Conservation (phyloP, 1,140 invertebrate genomes). For the Plodia interpunctella region DNA sequence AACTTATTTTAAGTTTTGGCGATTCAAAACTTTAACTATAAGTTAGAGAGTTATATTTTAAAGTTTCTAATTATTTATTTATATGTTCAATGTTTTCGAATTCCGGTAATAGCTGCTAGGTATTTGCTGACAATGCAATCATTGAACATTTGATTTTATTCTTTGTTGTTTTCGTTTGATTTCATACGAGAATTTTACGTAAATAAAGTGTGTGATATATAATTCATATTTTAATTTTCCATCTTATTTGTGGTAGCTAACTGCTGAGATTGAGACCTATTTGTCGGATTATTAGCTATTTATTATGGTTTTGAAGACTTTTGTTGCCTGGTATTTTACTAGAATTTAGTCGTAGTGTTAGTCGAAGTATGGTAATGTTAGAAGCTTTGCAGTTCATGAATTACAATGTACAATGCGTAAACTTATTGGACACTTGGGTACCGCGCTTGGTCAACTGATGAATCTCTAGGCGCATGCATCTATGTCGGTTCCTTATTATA, state of each 20-base stretch:
- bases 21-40: constrained; percentile 76
- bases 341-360: constrained; percentile 58
- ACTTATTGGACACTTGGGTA: constrained; percentile 4
- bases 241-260: constrained; percentile 66
- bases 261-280: constrained; percentile 49
- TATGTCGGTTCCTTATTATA: constrained; percentile 12
- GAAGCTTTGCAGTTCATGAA: constrained; percentile 60
- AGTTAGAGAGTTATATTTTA: constrained; percentile 73
- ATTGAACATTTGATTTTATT: constrained; percentile 39
- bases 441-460: constrained; percentile 8
- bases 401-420: constrained; percentile 24
- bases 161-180: constrained; percentile 45
- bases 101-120: constrained; percentile 43
- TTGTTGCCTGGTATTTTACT: constrained; percentile 61
- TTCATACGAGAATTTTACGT: constrained; percentile 51
- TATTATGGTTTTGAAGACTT: constrained; percentile 57
- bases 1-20: constrained; percentile 77
- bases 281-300: constrained; percentile 58
- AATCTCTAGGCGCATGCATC: not conserved
- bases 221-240: constrained; percentile 50
- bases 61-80: constrained; percentile 69
- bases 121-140: constrained; percentile 35
- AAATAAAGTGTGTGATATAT: constrained; percentile 71
- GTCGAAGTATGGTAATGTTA: constrained; percentile 61
- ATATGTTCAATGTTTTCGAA: constrained; percentile 55